Evolutionary conservation across 2,113 vertebrate species (phyloP).

Genomic region (Platysternon megacephalum): DNA sequence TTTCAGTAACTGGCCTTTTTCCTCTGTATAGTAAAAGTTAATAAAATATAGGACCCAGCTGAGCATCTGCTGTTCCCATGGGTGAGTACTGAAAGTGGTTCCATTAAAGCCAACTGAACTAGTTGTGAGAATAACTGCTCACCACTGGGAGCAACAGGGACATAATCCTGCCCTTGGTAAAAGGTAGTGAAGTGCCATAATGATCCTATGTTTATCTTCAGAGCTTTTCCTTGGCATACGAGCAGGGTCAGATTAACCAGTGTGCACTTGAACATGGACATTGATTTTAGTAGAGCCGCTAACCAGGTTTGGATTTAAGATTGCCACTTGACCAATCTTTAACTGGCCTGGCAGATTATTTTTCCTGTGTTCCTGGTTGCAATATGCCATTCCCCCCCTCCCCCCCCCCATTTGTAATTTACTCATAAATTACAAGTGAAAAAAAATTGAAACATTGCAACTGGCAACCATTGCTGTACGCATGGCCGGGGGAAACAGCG

Average conservation of each 20-base stretch:
- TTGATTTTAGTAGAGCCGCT: background rate
- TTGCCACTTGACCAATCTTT: background rate
- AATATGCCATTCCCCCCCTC: too few species aligned
- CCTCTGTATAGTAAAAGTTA: background rate
- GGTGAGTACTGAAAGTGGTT: slow-evolving; percentile 2
- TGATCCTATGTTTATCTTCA: background rate
- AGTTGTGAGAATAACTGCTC: slow-evolving; percentile 1
- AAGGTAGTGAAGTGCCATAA: background rate
- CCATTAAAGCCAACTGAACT: slow-evolving; percentile 4
- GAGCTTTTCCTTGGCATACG: background rate
- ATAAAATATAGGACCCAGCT: slow-evolving; percentile 27
- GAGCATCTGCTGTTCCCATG: background rate
- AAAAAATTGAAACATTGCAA: too few species aligned
- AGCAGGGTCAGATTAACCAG: background rate
- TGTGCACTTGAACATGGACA: background rate
- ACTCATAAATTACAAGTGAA: too few species aligned
- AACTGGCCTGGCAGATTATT: background rate
- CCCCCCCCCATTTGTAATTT: too few species aligned
- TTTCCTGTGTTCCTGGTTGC: too few species aligned
- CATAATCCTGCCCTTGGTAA: slow-evolving; percentile 35
- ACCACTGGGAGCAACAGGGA: background rate
- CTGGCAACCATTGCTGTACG: too few species aligned
- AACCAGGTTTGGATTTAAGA: background rate
- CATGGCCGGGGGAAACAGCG: too few species aligned
- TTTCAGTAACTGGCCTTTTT: background rate